A percentile compares a stretch with the other conserved stretches of the same genome.
Conservation (phyloP, 2,113 vertebrate genomes). For the Etheostoma cragini region DNA sequence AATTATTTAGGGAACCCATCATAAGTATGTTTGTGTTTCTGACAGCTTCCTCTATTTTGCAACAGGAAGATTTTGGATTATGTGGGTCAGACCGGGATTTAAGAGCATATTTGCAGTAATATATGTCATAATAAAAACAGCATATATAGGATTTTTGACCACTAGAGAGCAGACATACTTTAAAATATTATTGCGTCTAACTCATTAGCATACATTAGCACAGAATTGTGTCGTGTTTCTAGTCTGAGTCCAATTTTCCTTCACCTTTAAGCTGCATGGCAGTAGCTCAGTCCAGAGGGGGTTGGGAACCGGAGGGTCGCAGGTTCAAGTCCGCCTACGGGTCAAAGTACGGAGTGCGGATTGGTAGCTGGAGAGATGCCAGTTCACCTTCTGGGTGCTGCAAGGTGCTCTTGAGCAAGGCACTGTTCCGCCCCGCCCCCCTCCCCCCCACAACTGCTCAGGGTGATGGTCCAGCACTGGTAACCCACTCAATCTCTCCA, state of each 20-base stretch:
- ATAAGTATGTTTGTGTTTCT: conserved; percentile 59
- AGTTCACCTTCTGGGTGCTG: too few relatives aligned
- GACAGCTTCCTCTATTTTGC: conserved; percentile 54
- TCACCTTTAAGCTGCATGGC: not conserved
- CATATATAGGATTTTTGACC: conserved; percentile 12
- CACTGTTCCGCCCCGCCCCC: too few relatives aligned
- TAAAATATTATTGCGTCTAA: not conserved
- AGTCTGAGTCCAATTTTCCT: not conserved
- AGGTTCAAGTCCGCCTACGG: too few relatives aligned
- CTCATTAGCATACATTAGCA: not conserved
- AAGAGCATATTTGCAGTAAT: conserved; percentile 17
- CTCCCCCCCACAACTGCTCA: too few relatives aligned
- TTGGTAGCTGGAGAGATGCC: too few relatives aligned
- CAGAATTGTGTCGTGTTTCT: not conserved
- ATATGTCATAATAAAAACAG: conserved; percentile 9
- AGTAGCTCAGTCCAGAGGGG: too few relatives aligned
- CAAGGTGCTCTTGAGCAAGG: too few relatives aligned
- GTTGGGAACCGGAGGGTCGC: too few relatives aligned
- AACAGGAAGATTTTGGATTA: conserved; percentile 31
- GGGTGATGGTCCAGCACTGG: too few relatives aligned
- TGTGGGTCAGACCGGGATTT: conserved; percentile 30
- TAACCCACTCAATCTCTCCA: too few relatives aligned
- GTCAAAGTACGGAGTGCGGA: too few relatives aligned
- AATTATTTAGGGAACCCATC: conserved; percentile 55
- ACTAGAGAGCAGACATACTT: not conserved